Evolutionary conservation across 2,888 invertebrate genomes (phyloP).

Genomic region (Diarsia mendica): DNA sequence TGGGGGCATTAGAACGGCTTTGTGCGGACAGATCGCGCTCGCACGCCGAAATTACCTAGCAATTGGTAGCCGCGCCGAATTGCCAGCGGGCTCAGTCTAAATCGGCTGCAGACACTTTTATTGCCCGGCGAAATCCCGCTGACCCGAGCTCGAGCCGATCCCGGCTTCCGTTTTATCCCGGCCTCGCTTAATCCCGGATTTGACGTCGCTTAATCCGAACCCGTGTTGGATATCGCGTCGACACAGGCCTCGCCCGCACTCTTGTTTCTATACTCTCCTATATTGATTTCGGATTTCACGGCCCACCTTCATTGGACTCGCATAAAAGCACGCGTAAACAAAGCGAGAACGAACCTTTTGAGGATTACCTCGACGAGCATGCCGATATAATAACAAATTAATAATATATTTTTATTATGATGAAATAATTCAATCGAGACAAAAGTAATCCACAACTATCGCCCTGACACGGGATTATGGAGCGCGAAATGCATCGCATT

Average conservation of each 20-base stretch:
- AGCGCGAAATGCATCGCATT: slow-evolving; percentile 81
- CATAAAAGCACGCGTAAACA: slow-evolving; percentile 76
- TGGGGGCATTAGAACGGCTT: slow-evolving; percentile 89
- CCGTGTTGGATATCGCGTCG: slow-evolving; percentile 92
- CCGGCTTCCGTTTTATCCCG: slow-evolving; percentile 87
- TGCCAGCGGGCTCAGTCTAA: slow-evolving; percentile 88
- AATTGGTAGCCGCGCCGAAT: slow-evolving; percentile 89
- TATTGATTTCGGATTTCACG: slow-evolving; percentile 86
- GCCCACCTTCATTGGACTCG: slow-evolving; percentile 75
- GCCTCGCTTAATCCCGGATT: slow-evolving; percentile 89
- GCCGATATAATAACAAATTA: slow-evolving; percentile 69
- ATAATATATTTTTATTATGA: slow-evolving; percentile 80
- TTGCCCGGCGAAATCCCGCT: slow-evolving; percentile 89
- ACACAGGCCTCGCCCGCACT: slow-evolving; percentile 87
- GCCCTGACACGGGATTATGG: slow-evolving; percentile 84
- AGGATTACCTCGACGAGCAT: slow-evolving; percentile 73
- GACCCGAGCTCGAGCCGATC: slow-evolving; percentile 87
- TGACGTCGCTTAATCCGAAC: slow-evolving; percentile 92
- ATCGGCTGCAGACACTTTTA: slow-evolving; percentile 91
- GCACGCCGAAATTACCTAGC: slow-evolving; percentile 89
- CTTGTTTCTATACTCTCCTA: slow-evolving; percentile 78
- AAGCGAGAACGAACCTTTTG: slow-evolving; percentile 72
- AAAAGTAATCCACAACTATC: slow-evolving; percentile 87
- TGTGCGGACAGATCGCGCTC: slow-evolving; percentile 89
- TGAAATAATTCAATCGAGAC: slow-evolving; percentile 84